Conservation (phyloP, 2,888 invertebrate species). For the Nipponacmea schrenckii region DNA sequence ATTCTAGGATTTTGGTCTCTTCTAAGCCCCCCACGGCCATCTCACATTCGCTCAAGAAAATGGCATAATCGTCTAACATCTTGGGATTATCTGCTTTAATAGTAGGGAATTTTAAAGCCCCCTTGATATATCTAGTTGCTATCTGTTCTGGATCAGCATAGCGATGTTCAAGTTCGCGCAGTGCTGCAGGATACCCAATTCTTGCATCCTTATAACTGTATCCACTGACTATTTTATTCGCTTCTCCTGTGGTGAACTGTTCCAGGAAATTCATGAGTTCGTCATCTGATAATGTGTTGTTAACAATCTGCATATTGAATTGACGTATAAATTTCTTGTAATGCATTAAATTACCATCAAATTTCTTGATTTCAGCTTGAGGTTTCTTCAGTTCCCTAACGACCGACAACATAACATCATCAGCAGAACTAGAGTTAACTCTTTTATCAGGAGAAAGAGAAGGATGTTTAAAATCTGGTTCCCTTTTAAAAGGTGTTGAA, state of each 20-base stretch:
- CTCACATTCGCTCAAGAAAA: background rate
- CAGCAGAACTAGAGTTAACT: no score
- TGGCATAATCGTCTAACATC: background rate
- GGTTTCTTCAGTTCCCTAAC: background rate
- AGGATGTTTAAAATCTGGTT: no score
- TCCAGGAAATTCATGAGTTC: conserved; percentile 25
- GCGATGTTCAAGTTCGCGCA: background rate
- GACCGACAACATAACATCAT: background rate
- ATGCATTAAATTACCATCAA: background rate
- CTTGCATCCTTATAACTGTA: conserved; percentile 15
- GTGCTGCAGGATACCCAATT: conserved; percentile 19
- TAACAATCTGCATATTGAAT: conserved; percentile 14
- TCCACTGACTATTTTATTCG: conserved; percentile 21
- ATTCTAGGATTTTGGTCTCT: background rate
- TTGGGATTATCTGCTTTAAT: background rate
- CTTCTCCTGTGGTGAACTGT: conserved; percentile 24
- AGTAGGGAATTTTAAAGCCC: background rate
- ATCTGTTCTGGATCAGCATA: background rate
- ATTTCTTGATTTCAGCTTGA: background rate
- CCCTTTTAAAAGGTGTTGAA: no score
- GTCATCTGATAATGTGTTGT: conserved; percentile 12
- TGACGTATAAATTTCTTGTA: conserved; percentile 11
- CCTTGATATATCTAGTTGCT: background rate
- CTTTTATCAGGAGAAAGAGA: no score
- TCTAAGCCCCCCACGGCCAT: background rate